Base-by-base conservation (phyloP, 37 sponge, comb jelly and placozoan genomes). In the Bolinopsis microptera region DNA sequence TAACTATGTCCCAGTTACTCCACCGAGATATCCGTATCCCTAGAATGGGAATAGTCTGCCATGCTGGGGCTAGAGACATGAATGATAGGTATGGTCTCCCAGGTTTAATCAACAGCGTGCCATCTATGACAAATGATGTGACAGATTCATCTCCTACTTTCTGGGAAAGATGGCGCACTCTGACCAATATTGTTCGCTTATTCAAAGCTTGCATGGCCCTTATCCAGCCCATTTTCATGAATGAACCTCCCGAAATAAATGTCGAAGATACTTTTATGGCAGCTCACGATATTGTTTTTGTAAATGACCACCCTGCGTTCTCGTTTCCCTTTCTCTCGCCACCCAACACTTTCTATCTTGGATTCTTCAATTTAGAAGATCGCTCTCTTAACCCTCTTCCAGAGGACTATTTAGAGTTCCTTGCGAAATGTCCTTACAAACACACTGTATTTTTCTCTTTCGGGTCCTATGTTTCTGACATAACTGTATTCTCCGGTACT, bases 311-410 rank as follows among this genome's bases (percentile, higher is more conserved):
- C 48, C 90, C 90, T 5, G 90, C 90, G 13, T 41, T 39, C 22
- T 86, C 90, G 0, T 86, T 86, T 40, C 90, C 90, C 27, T 39
- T 24, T 27, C 48, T 86, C 0, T 9, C 90, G 0, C 61, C 90
- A 30, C 90, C 90, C 2, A 41, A 39, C 90, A 86, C 61, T 0
- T 86, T 86, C 31, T 41, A 86, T 48, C 41, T 86, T 22, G 90
- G 90, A 9, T 1, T 27, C 61, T 86, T 86, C 28, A 35, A 86
- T 0, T 34, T 86, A n/a, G 90, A 86, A 18, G 18, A 41, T 39
- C 30, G 30, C 40, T 16, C n/a, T 2, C 13, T 18, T 25, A 39
- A 86, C 0, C 26, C 90, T 39, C 61, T 86, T 41, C 61, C 41
- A 24, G 61, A 38, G 1, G 31, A n/a, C 9, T 86, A 33, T 1